Evolutionary conservation across 2,113 vertebrate genomes (phyloP), one percentile per base, ranked within the genome.

Genomic region (Xyliphius kryptos): DNA sequence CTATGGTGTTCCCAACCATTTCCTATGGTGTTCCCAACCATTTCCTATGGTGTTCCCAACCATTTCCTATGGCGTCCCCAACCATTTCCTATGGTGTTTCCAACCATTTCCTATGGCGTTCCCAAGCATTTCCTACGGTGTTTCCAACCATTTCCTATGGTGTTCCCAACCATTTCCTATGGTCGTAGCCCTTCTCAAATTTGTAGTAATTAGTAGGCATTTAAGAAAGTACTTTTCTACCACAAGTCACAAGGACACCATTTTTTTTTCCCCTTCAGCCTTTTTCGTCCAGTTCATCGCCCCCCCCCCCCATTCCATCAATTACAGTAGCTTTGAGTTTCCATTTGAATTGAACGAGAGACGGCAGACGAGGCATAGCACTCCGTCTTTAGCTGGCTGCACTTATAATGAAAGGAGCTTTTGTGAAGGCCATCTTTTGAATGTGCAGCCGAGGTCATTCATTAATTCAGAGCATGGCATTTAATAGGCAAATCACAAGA

Each of bases 401-500:
- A 70, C 68, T 74, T 69, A 57, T 70, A 64, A 56, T 19, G 53
- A 52, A 68, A 63, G 69, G 21, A 81, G 80, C 72, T 77, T 82
- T 84, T 83, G 77, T 82, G 81, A 81, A 1, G 71, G 82, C 86
- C 76, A 82, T 82, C 80, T 80, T 88, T 82, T 84, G 80, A 83
- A 85, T 80, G 76, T 54, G 69, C 82, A 83, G 84, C 82, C 84
- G 81, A 86, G 85, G 84, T 86, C 89, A 89, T 87, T 87, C 88
- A 89, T 87, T 91, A 90, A 91, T 90, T 91, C 77, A 79, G 78
- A 87, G 85, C 87, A 89, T 88, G 86, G 86, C 91, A 91, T 91
- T 88, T 91, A 89, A 90, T 91, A 88, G 84, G 76, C 87, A 89
- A 89, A 91, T 92, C 89, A 88, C 84, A 93, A 93, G 91, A 90